Conservation (phyloP, 2,888 invertebrate genomes). For the Volucella inanis region DNA sequence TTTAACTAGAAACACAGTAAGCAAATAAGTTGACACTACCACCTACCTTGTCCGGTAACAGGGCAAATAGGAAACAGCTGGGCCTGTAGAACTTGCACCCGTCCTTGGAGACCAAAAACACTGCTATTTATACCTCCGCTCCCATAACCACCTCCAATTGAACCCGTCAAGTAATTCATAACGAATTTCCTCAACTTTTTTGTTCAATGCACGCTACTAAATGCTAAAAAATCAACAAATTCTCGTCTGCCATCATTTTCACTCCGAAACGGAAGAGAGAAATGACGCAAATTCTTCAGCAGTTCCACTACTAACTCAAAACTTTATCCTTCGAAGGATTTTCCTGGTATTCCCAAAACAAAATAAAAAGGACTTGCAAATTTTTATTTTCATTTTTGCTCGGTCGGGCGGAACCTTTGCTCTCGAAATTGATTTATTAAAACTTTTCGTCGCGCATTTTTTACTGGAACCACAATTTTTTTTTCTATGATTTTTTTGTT, state of each 20-base stretch:
- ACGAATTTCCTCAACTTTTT: conserved; percentile 30
- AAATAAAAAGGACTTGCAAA: not conserved
- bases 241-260: conserved; percentile 46
- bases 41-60: conserved; percentile 77
- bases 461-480: not conserved
- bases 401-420: not conserved
- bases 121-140: conserved; percentile 70
- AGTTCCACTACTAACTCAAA: not conserved
- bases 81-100: conserved; percentile 82
- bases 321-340: conserved; percentile 43
- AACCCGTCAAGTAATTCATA: conserved; percentile 60
- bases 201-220: conserved; percentile 18
- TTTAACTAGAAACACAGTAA: no score
- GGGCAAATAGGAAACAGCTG: conserved; percentile 83
- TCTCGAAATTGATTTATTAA: conserved; percentile 55
- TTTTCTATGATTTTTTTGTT: not conserved
- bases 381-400: conserved; percentile 15
- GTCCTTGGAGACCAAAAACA: conserved; percentile 76
- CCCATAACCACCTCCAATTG: conserved; percentile 56
- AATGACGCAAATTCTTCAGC: conserved; percentile 9
- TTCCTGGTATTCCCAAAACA: conserved; percentile 4
- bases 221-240: conserved; percentile 4
- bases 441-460: conserved; percentile 49
- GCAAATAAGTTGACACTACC: not conserved
- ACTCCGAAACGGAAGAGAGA: not conserved